These are phyloP conservation scores for Apostichopus parvimensis DNA, from an alignment of 35 echinoderm and acorn worm species.

Conservation along the genomic window DNA sequence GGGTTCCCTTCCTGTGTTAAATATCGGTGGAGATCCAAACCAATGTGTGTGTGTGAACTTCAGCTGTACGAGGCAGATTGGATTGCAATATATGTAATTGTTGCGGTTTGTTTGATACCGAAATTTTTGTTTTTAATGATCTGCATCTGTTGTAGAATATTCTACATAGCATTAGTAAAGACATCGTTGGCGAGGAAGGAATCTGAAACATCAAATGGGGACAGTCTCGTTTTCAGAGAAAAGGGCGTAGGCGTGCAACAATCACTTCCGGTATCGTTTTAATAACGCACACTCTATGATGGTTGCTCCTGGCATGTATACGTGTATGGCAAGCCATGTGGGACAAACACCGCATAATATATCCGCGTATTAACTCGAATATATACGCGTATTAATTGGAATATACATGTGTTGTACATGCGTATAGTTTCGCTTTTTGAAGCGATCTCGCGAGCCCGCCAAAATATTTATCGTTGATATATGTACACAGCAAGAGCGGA, in stretches of 20 bases:
- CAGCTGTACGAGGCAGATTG: background rate
- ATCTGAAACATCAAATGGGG: background rate
- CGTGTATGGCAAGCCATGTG: too few relatives aligned
- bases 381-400: too few relatives aligned
- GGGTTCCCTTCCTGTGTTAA: background rate
- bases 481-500: too few relatives aligned
- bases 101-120: background rate
- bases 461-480: too few relatives aligned
- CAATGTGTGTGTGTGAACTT: slow-evolving; percentile 22
- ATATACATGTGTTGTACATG: too few relatives aligned
- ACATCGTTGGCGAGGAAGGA: background rate
- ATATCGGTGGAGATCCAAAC: background rate
- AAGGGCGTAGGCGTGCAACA: slow-evolving; percentile 6
- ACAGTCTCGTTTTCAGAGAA: background rate
- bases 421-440: too few relatives aligned
- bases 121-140: background rate
- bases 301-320: background rate
- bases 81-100: background rate
- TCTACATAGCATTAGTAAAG: background rate
- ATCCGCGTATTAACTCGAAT: too few relatives aligned
- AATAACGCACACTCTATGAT: background rate
- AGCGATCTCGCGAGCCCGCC: too few relatives aligned
- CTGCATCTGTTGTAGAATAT: background rate
- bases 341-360: too few relatives aligned
- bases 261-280: slow-evolving; percentile 3